Evolutionary conservation across 2,888 invertebrate species (phyloP), one percentile per base, ranked within the genome.

Genomic region (Tiphia femorata): DNA sequence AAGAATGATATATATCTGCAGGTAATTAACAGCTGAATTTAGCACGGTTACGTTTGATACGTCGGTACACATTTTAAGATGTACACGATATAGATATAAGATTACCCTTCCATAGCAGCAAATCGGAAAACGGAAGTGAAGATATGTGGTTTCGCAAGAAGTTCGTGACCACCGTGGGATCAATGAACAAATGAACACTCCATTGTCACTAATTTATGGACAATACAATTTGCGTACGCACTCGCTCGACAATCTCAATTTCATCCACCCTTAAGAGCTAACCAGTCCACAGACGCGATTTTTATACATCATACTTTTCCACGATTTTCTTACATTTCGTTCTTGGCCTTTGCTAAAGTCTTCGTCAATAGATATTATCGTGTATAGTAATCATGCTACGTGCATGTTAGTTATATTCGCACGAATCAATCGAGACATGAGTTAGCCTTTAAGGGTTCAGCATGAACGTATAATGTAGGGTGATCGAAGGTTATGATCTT

Each of bases 171-270:
- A 49, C 33, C 27, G 20, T 50, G 64, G 62, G 53, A 64, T 61
- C 59, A 67, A 67, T 51, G 43, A 56, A 42, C 30, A 25, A 33
- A 8, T 30, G 8, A 49, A 5, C 33, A 53, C 54, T 51, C 25
- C 30, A 40, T 60, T 58, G 48, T 41, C 47, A 61, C 30, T 63
- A 53, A 69, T 63, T 64, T 46, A 29, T 64, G 54, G 67, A 64
- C 64, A 69, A 70, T 67, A 67, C 56, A 53, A 14, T 23, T 30
- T 49, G 25, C 33, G 44, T 60, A 56, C 48, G 42, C 63, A 59
- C 57, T 49, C 55, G 49, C 63, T 47, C 16, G 56, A 64, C 48
- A 69, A 70, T 64, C 58, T 64, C 38, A 46, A 61, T 29, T 66
- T 44, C 42, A 53, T 40, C 19, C 46, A 49, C 58, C 49, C 40